A percentile compares a stretch with the other conserved stretches of the same genome.
These are phyloP conservation scores for Arctia plantaginis DNA, from an alignment of 2,888 invertebrate genomes.

Conservation along the genomic window DNA sequence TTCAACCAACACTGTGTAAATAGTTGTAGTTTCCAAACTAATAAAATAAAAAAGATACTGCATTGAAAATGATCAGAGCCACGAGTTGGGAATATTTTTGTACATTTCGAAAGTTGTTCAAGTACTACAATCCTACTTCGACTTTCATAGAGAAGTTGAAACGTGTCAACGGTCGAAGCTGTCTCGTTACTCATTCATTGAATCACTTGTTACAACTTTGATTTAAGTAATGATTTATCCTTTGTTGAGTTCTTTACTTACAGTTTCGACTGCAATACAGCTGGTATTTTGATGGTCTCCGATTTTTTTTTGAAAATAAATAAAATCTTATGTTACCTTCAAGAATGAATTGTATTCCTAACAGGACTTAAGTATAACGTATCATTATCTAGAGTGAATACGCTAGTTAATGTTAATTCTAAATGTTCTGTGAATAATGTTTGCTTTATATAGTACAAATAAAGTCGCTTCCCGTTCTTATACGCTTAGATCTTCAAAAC, in stretches of 20 bases:
- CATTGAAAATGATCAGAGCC: not conserved
- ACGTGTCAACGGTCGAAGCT: slow-evolving; percentile 4
- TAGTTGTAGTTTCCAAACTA: not conserved
- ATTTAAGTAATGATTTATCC: slow-evolving; percentile 10
- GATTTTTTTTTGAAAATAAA: not conserved
- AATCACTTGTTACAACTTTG: slow-evolving; percentile 7
- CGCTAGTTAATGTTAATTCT: no score
- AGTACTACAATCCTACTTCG: not conserved
- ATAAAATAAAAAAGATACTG: not conserved
- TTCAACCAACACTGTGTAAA: not conserved
- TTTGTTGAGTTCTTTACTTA: not conserved
- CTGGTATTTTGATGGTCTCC: not conserved
- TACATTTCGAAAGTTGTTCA: not conserved
- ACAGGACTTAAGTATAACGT: not conserved
- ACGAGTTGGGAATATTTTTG: not conserved
- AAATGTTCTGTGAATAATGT: no score
- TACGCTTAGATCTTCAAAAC: no score
- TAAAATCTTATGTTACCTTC: not conserved
- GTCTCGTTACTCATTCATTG: slow-evolving; percentile 13
- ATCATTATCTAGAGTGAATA: not conserved
- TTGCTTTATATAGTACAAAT: no score
- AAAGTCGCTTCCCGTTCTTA: no score
- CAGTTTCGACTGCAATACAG: not conserved
- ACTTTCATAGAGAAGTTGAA: slow-evolving; percentile 6
- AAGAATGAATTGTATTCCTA: not conserved